Conservation (phyloP, 2,113 vertebrate species). For the Cavia porcellus region DNA sequence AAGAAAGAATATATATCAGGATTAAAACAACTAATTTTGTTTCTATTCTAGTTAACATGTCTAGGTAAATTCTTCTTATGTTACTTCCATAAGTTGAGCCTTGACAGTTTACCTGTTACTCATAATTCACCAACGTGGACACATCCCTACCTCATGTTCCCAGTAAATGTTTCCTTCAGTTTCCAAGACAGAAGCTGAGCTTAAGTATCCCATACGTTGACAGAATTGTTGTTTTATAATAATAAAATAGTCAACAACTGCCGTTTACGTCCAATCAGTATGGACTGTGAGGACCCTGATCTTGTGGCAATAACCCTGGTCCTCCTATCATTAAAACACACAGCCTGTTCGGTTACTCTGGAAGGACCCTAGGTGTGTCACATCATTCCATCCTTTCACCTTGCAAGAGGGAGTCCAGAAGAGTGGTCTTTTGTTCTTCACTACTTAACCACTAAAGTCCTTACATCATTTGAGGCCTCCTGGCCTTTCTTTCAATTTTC, state of each 20-base stretch:
- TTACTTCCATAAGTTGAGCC: neutral
- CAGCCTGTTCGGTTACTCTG: neutral
- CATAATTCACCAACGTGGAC: neutral
- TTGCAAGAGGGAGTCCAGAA: neutral
- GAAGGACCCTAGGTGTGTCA: neutral
- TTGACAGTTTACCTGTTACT: neutral
- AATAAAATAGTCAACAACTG: neutral
- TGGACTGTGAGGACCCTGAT: neutral
- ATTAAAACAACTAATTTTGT: constrained; percentile 27
- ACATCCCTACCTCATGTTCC: neutral
- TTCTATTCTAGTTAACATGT: neutral
- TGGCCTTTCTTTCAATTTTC: neutral
- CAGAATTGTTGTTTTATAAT: neutral
- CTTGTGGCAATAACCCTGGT: neutral
- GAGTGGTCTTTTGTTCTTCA: neutral
- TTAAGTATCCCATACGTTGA: neutral
- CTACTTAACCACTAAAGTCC: neutral
- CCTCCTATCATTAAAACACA: neutral
- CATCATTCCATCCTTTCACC: neutral
- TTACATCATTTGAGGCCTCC: neutral
- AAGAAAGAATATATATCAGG: neutral
- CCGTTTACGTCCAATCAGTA: neutral
- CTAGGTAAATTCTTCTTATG: constrained; percentile 13
- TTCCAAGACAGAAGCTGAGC: neutral
- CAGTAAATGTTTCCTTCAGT: neutral